Base-by-base conservation (phyloP, 2,113 vertebrate species). In the Corvus hawaiiensis region DNA sequence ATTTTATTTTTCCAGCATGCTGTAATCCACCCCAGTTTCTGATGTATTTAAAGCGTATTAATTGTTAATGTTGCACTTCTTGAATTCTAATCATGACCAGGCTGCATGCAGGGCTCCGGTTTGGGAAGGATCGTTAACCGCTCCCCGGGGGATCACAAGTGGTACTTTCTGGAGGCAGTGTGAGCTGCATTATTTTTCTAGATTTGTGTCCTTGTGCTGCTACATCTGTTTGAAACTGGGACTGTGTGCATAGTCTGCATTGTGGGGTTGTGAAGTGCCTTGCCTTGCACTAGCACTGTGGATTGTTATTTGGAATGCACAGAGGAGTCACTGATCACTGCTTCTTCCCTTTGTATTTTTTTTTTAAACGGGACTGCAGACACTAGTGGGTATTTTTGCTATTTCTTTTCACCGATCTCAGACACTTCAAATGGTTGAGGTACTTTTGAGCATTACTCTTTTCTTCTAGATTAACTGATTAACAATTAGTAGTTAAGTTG, bases 1-100 rank as follows among this genome's bases (percentile, higher is more conserved):
- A 71, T 76, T 95, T 92, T 92, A 72, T 93, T 97, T 73, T 96
- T 97, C 80, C 89, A 64, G 67, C 79, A 39, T 83, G 59, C 93
- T 96, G 95, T 97, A 96, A 97, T 97, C 91, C 63, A 97, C 52
- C 63, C 84, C 54, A 43, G 76, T 94, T 97, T 95, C 78, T 96
- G 84, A 87, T 86, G 69, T 84, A 84, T 95, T 97, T 96, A 96
- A 97, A 87, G 84, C 88, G 11, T 94, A 97, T 97, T 96, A 97
- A 98, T 97, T 97, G 87, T 98, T 98, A 97, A 98, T 97, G 97
- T 92, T 96, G 73, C 48, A 61, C 78, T 98, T 94, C 94, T 96
- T 96, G 96, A 97, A 96, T 96, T 97, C 92, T 97, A 91, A 77
- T 93, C 71, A 26, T 91, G 75, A 67, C 54, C 84, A 89, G 76